Conservation (phyloP, 1,140 invertebrate species). For the Drosophila kikkawai region DNA sequence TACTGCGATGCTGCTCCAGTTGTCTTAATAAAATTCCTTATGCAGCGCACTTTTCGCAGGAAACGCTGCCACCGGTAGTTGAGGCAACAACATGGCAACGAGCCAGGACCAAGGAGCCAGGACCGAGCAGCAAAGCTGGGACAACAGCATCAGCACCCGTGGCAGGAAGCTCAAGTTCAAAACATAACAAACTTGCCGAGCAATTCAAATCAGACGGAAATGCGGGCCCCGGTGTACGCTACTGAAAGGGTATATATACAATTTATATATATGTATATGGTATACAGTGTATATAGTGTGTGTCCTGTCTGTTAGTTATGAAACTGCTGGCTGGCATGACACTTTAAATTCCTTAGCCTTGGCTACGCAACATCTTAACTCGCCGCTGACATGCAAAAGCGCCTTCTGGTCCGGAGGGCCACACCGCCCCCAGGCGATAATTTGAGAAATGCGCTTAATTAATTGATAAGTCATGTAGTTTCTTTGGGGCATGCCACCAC, state of each 20-base stretch:
- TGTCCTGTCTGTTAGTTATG: constrained; percentile 49
- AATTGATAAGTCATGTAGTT: constrained; percentile 76
- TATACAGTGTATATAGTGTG: constrained; percentile 6
- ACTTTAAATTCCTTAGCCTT: constrained; percentile 53
- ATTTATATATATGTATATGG: background rate
- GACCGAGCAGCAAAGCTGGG: constrained; percentile 14
- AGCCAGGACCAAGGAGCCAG: constrained; percentile 20
- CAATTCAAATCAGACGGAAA: constrained; percentile 82
- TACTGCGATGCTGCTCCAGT: constrained; percentile 46
- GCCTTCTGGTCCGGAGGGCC: constrained; percentile 18
- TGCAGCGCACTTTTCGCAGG: constrained; percentile 76
- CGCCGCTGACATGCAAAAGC: constrained; percentile 61
- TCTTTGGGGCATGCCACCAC: constrained; percentile 13
- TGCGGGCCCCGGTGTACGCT: constrained; percentile 51
- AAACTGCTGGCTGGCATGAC: constrained; percentile 53
- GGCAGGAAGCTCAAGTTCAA: constrained; percentile 81
- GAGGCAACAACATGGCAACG: constrained; percentile 26
- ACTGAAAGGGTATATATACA: constrained; percentile 19
- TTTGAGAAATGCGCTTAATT: constrained; percentile 78
- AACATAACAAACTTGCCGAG: constrained; percentile 79
- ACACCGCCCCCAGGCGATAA: constrained; percentile 62
- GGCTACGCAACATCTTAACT: constrained; percentile 48
- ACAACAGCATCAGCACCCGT: constrained; percentile 47
- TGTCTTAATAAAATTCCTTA: constrained; percentile 82
- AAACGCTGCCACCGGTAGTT: constrained; percentile 61